phyloP scores from a whole-genome alignment of 2,797 vertebrate species.

The Sus cebifrons region DNA sequence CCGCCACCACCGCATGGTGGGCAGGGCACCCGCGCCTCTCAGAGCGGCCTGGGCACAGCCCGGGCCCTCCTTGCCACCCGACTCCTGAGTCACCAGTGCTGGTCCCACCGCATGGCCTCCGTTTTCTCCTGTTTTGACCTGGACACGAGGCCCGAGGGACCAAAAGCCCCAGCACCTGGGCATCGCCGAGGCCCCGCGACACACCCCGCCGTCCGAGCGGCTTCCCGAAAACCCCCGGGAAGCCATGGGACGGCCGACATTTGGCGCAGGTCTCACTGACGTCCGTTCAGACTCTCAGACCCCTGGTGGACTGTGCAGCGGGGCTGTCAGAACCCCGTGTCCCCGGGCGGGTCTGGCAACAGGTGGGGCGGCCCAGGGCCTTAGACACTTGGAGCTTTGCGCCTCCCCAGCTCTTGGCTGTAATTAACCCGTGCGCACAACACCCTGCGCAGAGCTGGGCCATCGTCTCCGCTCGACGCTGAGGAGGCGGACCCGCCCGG shows the following conservation, averaged over 20 bases:
- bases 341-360: not conserved
- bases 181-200: not conserved
- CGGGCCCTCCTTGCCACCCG: too few relatives aligned
- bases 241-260: not conserved
- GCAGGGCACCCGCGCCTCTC: too few relatives aligned
- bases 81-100: not conserved
- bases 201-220: too few relatives aligned
- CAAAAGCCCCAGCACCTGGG: slow-evolving; percentile 54
- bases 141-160: slow-evolving; percentile 64
- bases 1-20: too few relatives aligned
- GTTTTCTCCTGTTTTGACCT: slow-evolving; percentile 63
- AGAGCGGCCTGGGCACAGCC: too few relatives aligned
- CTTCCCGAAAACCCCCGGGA: not conserved
- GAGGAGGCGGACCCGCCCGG: not conserved
- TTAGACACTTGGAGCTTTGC: rapidly evolving
- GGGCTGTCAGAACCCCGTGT: not conserved
- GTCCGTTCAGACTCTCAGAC: rapidly evolving
- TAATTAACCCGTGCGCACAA: not conserved
- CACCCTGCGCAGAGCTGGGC: not conserved
- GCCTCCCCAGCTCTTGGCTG: not conserved
- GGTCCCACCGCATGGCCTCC: slow-evolving; percentile 55
- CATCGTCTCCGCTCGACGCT: not conserved
- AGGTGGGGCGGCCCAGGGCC: not conserved
- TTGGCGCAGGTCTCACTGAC: not conserved
- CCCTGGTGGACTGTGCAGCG: not conserved